These are phyloP conservation scores for Leucozona laternaria DNA, from an alignment of 2,888 invertebrate genomes.

Conservation along the genomic window DNA sequence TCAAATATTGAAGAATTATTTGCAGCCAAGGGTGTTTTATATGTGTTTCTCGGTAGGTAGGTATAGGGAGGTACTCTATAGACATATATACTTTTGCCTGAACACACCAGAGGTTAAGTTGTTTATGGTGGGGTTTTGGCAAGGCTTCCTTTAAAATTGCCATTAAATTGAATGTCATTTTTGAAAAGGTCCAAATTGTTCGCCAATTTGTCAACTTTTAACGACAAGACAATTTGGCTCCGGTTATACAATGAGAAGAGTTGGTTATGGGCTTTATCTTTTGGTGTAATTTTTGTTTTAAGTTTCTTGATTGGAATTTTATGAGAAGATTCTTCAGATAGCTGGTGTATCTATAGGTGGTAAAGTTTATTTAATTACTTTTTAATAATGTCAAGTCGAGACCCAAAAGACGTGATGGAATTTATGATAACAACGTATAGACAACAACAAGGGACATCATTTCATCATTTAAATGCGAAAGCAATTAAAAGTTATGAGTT, in stretches of 20 bases:
- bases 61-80: too few relatives aligned
- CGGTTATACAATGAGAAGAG: background rate
- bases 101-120: background rate
- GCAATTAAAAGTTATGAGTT: conserved; percentile 9
- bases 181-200: conserved; percentile 2
- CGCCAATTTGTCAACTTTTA: conserved; percentile 33
- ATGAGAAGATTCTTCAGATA: conserved; percentile 7
- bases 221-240: conserved; percentile 13
- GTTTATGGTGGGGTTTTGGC: conserved; percentile 4
- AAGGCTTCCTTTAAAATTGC: conserved; percentile 49
- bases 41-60: background rate
- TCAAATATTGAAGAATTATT: conserved; percentile 63
- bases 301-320: conserved; percentile 24
- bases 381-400: conserved; percentile 37
- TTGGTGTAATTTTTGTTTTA: conserved; percentile 15
- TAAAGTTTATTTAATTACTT: conserved; percentile 36
- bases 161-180: conserved; percentile 58
- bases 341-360: background rate
- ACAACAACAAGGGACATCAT: background rate
- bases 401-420: background rate
- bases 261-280: conserved; percentile 14
- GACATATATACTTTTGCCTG: conserved; percentile 17
- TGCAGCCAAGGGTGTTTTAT: conserved; percentile 44
- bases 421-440: background rate
- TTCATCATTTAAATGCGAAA: background rate